A percentile compares a stretch with the other conserved stretches of the same genome.
phyloP scores from a whole-genome alignment of 2,888 invertebrate genomes.

The Lepas anatifera region DNA sequence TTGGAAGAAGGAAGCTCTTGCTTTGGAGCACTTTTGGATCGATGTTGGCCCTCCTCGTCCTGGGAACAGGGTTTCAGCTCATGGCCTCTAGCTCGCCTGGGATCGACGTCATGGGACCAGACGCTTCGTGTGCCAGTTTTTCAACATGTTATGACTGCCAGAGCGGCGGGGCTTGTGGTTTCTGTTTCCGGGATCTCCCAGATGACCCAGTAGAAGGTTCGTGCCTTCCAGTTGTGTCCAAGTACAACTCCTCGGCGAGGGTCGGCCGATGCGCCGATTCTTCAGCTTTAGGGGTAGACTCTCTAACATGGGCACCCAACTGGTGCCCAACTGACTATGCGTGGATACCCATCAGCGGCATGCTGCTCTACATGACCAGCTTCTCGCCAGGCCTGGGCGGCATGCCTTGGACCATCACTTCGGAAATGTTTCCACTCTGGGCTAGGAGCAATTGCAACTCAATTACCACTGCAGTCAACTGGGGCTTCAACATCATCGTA shows the following conservation, averaged over 20 bases:
- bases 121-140: constrained; percentile 36
- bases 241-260: background rate
- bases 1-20: constrained; percentile 37
- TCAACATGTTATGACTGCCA: constrained; percentile 37
- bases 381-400: constrained; percentile 43
- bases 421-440: constrained; percentile 43
- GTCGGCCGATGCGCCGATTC: background rate
- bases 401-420: constrained; percentile 44
- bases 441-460: constrained; percentile 39
- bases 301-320: constrained; percentile 23
- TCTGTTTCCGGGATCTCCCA: constrained; percentile 32
- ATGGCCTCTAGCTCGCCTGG: constrained; percentile 38
- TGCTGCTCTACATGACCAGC: constrained; percentile 37
- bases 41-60: constrained; percentile 32
- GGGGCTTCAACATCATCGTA: too few species aligned
- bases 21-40: constrained; percentile 33
- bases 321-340: constrained; percentile 23
- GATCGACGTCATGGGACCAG: constrained; percentile 35
- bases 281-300: constrained; percentile 18
- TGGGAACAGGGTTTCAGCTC: constrained; percentile 37
- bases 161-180: constrained; percentile 36
- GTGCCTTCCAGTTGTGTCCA: constrained; percentile 28
- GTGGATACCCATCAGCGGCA: constrained; percentile 36
- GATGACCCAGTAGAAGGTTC: constrained; percentile 30
- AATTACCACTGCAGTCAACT: constrained; percentile 38